A percentile compares a stretch with the other conserved stretches of the same genome.
Conservation (phyloP, 2,888 invertebrate species). For the Buathra laborator region DNA sequence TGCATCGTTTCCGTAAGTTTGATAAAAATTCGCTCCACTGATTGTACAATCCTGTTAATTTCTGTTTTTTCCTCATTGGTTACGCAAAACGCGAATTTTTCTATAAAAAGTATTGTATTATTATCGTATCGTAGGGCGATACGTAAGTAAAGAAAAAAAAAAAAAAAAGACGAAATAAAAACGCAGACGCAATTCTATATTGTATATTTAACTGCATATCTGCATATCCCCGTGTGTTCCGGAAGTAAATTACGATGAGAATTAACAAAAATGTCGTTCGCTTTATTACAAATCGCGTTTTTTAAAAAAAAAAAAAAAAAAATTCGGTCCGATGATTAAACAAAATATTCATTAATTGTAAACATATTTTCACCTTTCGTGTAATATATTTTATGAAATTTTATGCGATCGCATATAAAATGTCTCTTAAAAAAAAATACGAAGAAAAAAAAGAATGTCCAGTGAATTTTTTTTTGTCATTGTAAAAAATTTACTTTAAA, state of each 20-base stretch:
- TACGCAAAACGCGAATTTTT: conserved; percentile 32
- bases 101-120: conserved; percentile 4
- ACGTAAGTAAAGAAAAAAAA: conserved; percentile 5
- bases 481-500: too few relatives aligned
- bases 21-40: conserved; percentile 15
- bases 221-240: not conserved
- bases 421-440: too few relatives aligned
- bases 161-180: not conserved
- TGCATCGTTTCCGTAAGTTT: conserved; percentile 36
- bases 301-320: too few relatives aligned
- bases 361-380: too few relatives aligned
- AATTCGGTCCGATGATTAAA: too few relatives aligned
- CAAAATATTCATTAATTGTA: too few relatives aligned
- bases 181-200: not conserved
- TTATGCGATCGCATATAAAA: too few relatives aligned
- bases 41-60: conserved; percentile 36
- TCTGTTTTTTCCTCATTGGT: not conserved
- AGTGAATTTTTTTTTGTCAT: too few relatives aligned
- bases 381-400: too few relatives aligned
- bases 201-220: not conserved
- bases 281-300: too few relatives aligned
- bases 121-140: not conserved
- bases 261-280: not conserved
- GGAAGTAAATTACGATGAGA: conserved; percentile 2
- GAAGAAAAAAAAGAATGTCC: too few relatives aligned